phyloP scores from a whole-genome alignment of 2,888 invertebrate species.

The Anthrax anthrax region DNA sequence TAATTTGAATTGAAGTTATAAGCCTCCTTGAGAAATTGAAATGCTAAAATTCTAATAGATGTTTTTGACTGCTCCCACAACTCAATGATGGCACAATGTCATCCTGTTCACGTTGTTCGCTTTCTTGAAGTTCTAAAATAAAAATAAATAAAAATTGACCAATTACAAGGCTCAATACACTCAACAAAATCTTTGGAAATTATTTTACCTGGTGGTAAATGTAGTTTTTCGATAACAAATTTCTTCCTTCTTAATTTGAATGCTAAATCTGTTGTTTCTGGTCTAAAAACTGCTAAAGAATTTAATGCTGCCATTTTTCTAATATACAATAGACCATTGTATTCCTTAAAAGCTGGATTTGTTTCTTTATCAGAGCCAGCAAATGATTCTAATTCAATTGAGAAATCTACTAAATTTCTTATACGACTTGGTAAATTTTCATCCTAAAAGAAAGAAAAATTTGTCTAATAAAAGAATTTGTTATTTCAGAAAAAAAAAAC shows the following conservation, averaged over 20 bases:
- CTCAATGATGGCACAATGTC: conserved; percentile 40
- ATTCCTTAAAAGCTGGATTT: conserved; percentile 67
- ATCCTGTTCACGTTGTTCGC: conserved; percentile 46
- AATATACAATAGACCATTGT: conserved; percentile 70
- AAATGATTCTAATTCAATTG: conserved; percentile 68
- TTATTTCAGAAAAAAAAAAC: too few species aligned
- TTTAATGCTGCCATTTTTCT: conserved; percentile 64
- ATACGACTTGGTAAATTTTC: conserved; percentile 37
- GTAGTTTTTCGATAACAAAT: conserved; percentile 68
- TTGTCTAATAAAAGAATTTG: too few species aligned
- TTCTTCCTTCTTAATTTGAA: conserved; percentile 77
- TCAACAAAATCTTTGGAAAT: too few species aligned
- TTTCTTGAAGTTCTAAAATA: conserved; percentile 51
- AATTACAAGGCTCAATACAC: too few species aligned
- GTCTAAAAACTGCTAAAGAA: conserved; percentile 57
- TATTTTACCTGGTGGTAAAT: conserved; percentile 55
- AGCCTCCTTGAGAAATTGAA: too few species aligned
- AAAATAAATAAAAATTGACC: too few species aligned
- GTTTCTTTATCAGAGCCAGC: conserved; percentile 65
- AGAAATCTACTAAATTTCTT: conserved; percentile 59
- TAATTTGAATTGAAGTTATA: too few species aligned
- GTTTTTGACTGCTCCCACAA: conserved; percentile 45
- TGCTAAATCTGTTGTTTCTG: conserved; percentile 67
- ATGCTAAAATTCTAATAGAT: conserved; percentile 50
- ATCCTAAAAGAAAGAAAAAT: conserved; percentile 18